Percentiles rank a stretch among this genome's conserved stretches.
These are phyloP conservation scores for Eubasilissa splendida DNA, from an alignment of 2,888 invertebrate genomes.

Conservation along the genomic window DNA sequence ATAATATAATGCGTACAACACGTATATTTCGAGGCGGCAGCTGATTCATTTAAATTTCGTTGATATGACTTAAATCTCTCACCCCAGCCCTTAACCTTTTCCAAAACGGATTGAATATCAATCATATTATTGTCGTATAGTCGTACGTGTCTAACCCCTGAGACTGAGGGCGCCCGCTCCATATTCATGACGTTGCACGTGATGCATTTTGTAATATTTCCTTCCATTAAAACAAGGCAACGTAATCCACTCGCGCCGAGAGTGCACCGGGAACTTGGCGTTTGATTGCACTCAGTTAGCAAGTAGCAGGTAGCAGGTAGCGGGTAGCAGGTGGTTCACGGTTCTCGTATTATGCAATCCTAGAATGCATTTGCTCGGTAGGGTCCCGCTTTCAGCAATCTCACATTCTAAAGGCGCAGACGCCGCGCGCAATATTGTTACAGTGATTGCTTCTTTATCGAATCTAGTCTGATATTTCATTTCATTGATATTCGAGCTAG, in stretches of 20 bases:
- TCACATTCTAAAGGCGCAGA: too few relatives aligned
- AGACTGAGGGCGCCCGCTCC: slow-evolving; percentile 1
- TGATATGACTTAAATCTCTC: too few relatives aligned
- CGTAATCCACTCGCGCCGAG: slow-evolving; percentile 14
- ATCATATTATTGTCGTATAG: too few relatives aligned
- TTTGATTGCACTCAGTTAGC: not conserved
- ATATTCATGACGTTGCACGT: slow-evolving; percentile 20
- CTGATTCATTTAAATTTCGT: too few relatives aligned
- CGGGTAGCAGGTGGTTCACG: slow-evolving; percentile 18
- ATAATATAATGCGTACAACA: too few relatives aligned
- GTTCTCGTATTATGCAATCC: slow-evolving; percentile 22
- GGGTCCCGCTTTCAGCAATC: not conserved
- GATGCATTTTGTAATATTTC: slow-evolving; percentile 24
- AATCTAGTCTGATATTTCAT: too few relatives aligned
- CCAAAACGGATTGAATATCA: too few relatives aligned
- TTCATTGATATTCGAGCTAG: too few relatives aligned
- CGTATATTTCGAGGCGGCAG: too few relatives aligned
- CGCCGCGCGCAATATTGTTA: too few relatives aligned
- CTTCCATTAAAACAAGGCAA: slow-evolving; percentile 2
- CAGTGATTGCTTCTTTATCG: too few relatives aligned
- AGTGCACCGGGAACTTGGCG: slow-evolving; percentile 4
- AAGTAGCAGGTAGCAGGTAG: not conserved
- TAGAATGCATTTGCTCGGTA: slow-evolving; percentile 14
- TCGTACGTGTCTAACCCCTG: not conserved
- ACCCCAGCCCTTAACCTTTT: too few relatives aligned